These are phyloP conservation scores for Drosophila helvetica DNA, from an alignment of 2,888 invertebrate genomes.

Conservation along the genomic window DNA sequence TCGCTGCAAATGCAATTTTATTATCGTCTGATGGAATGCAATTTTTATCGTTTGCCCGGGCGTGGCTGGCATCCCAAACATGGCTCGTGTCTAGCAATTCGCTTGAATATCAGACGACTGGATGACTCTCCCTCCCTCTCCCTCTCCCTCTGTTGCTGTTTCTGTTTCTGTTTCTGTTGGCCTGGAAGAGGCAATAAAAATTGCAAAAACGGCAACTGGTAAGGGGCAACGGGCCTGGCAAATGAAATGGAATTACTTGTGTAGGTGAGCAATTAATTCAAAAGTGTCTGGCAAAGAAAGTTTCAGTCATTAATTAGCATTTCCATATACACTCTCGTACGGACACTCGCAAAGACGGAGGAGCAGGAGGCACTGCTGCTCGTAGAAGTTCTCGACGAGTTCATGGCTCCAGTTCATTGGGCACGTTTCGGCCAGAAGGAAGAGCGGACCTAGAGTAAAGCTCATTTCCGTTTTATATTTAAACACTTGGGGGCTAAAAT, in stretches of 20 bases:
- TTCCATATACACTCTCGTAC: conserved; percentile 29
- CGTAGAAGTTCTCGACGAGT: conserved; percentile 19
- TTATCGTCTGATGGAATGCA: conserved; percentile 57
- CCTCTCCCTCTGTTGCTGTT: background rate
- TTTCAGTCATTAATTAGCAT: conserved; percentile 74
- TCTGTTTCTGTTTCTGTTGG: background rate
- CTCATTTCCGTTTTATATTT: conserved; percentile 79
- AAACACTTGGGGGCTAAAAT: conserved; percentile 78
- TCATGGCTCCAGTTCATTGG: conserved; percentile 55
- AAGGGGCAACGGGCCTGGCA: conserved; percentile 13
- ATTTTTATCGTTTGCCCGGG: conserved; percentile 50
- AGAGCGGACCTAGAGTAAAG: conserved; percentile 46
- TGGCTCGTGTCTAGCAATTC: conserved; percentile 29
- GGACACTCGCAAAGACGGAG: background rate
- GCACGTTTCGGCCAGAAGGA: conserved; percentile 59
- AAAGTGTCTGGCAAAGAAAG: conserved; percentile 59
- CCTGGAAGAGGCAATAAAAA: conserved; percentile 16
- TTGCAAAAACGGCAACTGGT: conserved; percentile 16
- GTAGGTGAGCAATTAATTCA: conserved; percentile 54
- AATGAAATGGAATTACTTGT: conserved; percentile 46
- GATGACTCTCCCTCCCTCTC: conserved; percentile 12
- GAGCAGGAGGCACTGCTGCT: background rate
- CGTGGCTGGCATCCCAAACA: conserved; percentile 29
- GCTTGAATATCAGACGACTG: conserved; percentile 17
- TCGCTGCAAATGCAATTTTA: conserved; percentile 65